Evolutionary conservation across 2,113 vertebrate species (phyloP).

Genomic region (Elgaria multicarinata): DNA sequence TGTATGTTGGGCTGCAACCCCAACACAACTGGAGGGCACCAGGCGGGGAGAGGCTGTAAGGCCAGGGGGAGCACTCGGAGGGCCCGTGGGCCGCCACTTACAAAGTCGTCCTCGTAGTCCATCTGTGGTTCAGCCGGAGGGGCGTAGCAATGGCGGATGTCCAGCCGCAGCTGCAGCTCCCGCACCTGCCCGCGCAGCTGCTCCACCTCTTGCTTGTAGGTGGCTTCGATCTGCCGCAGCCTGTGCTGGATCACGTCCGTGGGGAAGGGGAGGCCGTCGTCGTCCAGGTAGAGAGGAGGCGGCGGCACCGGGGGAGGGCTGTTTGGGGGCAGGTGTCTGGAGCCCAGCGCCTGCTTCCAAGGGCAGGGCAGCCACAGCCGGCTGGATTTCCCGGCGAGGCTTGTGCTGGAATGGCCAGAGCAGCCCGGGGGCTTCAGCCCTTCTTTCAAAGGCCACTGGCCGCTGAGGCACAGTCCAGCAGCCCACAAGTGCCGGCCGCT

Average conservation of each 20-base stretch:
- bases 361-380: slow-evolving; percentile 69
- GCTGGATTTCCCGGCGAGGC: slow-evolving; percentile 73
- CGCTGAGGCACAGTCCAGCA: slow-evolving; percentile 75
- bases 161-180: slow-evolving; percentile 94
- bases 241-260: slow-evolving; percentile 95
- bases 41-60: background rate
- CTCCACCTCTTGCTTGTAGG: slow-evolving; percentile 98
- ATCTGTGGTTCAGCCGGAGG: slow-evolving; percentile 92
- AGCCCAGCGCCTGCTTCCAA: slow-evolving; percentile 76
- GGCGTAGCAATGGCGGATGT: slow-evolving; percentile 89
- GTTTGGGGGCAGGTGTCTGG: slow-evolving; percentile 76
- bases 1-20: too few species aligned
- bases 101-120: slow-evolving; percentile 98
- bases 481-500: slow-evolving; percentile 82
- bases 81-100: slow-evolving; percentile 77
- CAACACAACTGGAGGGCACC: too few species aligned
- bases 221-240: slow-evolving; percentile 95
- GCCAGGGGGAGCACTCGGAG: accelerated
- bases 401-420: slow-evolving; percentile 60
- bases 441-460: slow-evolving; percentile 77
- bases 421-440: slow-evolving; percentile 64
- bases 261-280: slow-evolving; percentile 94
- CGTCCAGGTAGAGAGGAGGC: slow-evolving; percentile 90
- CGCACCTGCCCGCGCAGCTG: slow-evolving; percentile 93
- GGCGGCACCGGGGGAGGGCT: slow-evolving; percentile 86